Conservation (phyloP, 2,797 vertebrate species). For the Anas georgica region DNA sequence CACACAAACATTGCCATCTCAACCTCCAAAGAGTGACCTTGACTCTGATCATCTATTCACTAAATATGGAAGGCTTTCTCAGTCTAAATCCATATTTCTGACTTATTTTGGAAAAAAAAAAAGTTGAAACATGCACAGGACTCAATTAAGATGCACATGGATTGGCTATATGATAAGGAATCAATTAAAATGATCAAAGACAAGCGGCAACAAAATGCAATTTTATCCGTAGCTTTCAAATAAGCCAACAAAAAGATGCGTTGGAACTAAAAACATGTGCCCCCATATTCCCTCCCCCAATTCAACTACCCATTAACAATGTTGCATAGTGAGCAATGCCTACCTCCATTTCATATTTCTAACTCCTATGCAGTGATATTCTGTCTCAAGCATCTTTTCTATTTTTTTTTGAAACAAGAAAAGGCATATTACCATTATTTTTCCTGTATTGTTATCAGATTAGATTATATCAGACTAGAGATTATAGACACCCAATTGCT, state of each 20-base stretch:
- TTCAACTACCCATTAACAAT: neutral
- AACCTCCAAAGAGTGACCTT: constrained; percentile 10
- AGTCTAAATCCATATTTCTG: constrained; percentile 34
- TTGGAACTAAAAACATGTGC: neutral
- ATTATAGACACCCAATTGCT: neutral
- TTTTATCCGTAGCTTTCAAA: constrained; percentile 3
- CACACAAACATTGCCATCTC: neutral
- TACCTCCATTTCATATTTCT: neutral
- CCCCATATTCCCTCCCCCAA: neutral
- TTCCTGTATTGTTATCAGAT: neutral
- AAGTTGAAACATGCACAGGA: neutral
- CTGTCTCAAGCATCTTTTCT: neutral
- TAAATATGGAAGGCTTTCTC: constrained; percentile 3
- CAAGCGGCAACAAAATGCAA: constrained; percentile 26
- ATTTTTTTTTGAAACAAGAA: neutral
- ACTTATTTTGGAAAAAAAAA: neutral
- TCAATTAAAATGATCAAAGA: constrained; percentile 52
- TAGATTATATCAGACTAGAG: no score
- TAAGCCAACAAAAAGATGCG: constrained; percentile 18
- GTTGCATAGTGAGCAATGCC: neutral
- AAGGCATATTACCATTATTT: neutral
- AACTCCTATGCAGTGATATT: neutral
- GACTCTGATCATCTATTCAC: neutral
- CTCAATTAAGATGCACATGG: constrained; percentile 32
- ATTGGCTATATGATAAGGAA: constrained; percentile 42